Evolutionary conservation across 2,888 invertebrate species (phyloP).

Genomic region (Thera obeliscata): DNA sequence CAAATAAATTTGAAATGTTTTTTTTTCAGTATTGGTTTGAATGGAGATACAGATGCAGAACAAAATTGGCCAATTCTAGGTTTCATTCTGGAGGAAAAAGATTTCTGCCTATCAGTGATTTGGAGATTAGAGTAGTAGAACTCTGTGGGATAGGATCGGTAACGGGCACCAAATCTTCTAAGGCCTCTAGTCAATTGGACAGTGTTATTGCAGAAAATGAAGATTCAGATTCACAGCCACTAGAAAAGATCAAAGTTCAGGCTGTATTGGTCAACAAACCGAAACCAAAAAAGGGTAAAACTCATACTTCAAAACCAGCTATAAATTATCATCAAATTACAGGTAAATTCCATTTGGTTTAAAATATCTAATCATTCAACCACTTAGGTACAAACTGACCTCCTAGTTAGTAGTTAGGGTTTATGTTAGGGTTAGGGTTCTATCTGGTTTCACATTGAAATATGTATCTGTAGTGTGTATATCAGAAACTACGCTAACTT

Average conservation of each 20-base stretch:
- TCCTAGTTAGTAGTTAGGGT: too few species aligned
- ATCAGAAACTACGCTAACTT: too few species aligned
- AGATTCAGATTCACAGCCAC: conserved; percentile 66
- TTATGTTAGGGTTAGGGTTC: too few species aligned
- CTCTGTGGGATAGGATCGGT: conserved; percentile 61
- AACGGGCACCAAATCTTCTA: conserved; percentile 49
- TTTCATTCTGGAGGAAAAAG: conserved; percentile 57
- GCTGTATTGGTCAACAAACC: conserved; percentile 38
- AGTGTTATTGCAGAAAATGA: conserved; percentile 62
- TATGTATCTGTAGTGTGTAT: too few species aligned
- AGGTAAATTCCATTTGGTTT: background rate
- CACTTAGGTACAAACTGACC: too few species aligned
- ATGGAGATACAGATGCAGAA: conserved; percentile 75
- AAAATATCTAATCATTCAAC: too few species aligned
- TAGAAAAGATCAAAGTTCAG: conserved; percentile 54
- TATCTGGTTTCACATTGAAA: too few species aligned
- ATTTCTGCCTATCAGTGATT: conserved; percentile 67
- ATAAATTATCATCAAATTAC: conserved; percentile 2
- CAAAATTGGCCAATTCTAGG: conserved; percentile 67
- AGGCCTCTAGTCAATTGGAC: conserved; percentile 49
- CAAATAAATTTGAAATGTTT: too few species aligned
- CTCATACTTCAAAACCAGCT: conserved; percentile 24
- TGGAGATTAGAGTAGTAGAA: conserved; percentile 71
- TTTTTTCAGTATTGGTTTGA: conserved; percentile 69
- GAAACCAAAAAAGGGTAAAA: conserved; percentile 29